Percentiles rank a stretch among this genome's conserved stretches.
phyloP scores from a whole-genome alignment of 2,888 invertebrate species.

The Xestoiulus laeticollis region DNA sequence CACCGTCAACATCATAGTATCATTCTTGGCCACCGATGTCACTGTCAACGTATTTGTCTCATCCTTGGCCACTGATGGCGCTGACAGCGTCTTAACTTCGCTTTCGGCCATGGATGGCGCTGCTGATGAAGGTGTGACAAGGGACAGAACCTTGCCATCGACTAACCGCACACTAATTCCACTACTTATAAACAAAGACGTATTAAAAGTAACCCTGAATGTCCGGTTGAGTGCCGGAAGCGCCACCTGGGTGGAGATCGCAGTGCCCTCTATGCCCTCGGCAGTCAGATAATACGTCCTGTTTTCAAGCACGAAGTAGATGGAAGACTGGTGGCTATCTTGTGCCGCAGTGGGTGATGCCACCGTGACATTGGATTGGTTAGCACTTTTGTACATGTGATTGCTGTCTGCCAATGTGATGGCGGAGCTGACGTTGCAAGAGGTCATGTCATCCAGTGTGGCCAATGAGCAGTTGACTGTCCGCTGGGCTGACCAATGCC shows the following conservation, averaged over 20 bases:
- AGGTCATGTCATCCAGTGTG: background rate
- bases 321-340: conserved; percentile 14
- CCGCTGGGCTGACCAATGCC: conserved; percentile 49
- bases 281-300: conserved; percentile 11
- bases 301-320: conserved; percentile 3
- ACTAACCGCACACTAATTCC: background rate
- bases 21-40: background rate
- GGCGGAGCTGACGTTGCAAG: background rate
- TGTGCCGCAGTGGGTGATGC: background rate
- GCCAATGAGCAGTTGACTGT: background rate
- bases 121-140: background rate
- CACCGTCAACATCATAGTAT: background rate
- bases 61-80: background rate
- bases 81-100: background rate
- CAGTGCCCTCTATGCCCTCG: background rate
- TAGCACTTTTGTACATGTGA: background rate
- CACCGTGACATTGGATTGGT: background rate
- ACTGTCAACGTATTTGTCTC: background rate
- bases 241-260: background rate
- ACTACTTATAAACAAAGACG: background rate
- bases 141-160: background rate
- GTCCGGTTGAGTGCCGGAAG: conserved; percentile 39
- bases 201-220: conserved; percentile 28
- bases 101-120: background rate
- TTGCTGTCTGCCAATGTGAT: background rate